Evolutionary conservation across 1,140 invertebrate genomes (phyloP).

Genomic region (Ericerus pela): DNA sequence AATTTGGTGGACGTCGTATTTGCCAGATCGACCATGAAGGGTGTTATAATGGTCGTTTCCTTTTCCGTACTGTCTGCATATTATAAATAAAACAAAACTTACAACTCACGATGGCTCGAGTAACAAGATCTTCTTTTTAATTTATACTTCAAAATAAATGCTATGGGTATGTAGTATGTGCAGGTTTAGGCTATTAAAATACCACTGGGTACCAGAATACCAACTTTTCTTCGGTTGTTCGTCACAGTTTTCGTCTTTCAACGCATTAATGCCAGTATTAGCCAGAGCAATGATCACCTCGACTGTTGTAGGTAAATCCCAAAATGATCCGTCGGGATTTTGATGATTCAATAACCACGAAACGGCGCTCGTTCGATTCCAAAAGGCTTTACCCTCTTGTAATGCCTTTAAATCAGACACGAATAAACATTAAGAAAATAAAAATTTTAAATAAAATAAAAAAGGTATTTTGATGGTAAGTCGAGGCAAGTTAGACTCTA

Average conservation of each 20-base stretch:
- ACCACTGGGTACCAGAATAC: too few relatives aligned
- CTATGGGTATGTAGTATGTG: too few relatives aligned
- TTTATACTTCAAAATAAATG: too few relatives aligned
- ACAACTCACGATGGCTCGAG: too few relatives aligned
- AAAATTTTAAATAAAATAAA: not conserved
- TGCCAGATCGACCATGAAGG: not conserved
- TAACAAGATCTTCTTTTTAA: too few relatives aligned
- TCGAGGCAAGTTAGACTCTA: not conserved
- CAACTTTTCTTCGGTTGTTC: not conserved
- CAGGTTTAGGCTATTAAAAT: too few relatives aligned
- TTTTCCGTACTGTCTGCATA: not conserved
- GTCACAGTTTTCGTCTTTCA: conserved; percentile 48
- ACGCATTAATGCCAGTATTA: conserved; percentile 46
- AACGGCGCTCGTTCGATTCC: conserved; percentile 59
- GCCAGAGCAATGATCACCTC: conserved; percentile 56
- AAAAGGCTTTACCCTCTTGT: conserved; percentile 50
- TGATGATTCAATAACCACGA: conserved; percentile 56
- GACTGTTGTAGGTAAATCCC: conserved; percentile 47
- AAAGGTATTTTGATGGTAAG: not conserved
- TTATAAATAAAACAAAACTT: too few relatives aligned
- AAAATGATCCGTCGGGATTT: conserved; percentile 56
- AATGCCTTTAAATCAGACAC: conserved; percentile 41
- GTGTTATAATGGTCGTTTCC: not conserved
- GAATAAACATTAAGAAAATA: not conserved
- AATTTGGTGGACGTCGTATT: not conserved